phyloP scores from a whole-genome alignment of 2,888 invertebrate genomes.

The Lepetodrilus schrolli region DNA sequence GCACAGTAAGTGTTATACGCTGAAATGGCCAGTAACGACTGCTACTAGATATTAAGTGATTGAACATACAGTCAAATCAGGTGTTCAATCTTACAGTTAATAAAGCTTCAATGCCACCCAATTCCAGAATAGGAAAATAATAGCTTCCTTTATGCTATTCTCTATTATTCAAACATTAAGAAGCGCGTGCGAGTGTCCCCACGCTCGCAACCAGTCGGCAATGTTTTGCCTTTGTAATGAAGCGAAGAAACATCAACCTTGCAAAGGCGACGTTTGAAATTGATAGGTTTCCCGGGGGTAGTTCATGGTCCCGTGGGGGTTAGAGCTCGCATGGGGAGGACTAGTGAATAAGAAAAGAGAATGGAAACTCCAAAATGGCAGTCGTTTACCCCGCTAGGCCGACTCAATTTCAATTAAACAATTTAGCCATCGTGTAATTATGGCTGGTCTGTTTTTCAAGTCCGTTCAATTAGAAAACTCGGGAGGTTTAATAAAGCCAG shows the following conservation, averaged over 20 bases:
- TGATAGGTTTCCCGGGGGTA: not conserved
- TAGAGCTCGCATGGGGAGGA: not conserved
- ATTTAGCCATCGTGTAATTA: constrained; percentile 19
- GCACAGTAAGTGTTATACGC: no score
- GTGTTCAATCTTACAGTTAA: no score
- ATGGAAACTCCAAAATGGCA: not conserved
- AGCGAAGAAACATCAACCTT: not conserved
- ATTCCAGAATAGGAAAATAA: constrained; percentile 10
- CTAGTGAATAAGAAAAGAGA: not conserved
- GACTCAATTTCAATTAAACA: constrained; percentile 20
- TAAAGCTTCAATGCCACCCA: no score
- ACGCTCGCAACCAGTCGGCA: not conserved
- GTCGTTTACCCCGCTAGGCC: not conserved
- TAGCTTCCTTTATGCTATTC: constrained; percentile 10
- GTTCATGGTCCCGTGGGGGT: not conserved
- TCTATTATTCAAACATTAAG: constrained; percentile 26
- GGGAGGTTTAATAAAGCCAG: not conserved
- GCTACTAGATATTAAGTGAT: no score
- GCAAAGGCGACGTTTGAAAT: not conserved
- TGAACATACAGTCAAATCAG: no score
- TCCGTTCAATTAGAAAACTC: not conserved
- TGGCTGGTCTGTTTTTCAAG: not conserved
- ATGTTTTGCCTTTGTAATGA: constrained; percentile 7
- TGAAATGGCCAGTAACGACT: no score
- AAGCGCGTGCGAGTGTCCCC: not conserved